These are phyloP conservation scores for Bubo bubo DNA, from an alignment of 2,113 vertebrate genomes.

Conservation along the genomic window DNA sequence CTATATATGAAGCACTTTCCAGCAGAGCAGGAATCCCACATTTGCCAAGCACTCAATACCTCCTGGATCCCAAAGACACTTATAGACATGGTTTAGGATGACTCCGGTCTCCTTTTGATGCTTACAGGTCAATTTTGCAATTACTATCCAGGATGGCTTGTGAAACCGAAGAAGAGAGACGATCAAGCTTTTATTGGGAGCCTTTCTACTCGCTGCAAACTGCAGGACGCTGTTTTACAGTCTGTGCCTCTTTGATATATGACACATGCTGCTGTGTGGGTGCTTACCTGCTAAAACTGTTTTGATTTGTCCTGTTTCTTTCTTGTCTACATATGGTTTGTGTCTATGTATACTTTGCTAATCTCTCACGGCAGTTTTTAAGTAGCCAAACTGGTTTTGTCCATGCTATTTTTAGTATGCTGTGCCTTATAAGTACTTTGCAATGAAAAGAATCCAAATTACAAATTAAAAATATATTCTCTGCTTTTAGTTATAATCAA, in stretches of 20 bases:
- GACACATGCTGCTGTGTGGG: conserved; percentile 44
- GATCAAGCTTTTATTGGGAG: conserved; percentile 53
- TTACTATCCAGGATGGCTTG: not conserved
- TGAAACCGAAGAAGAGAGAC: conserved; percentile 44
- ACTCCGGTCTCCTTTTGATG: conserved; percentile 24
- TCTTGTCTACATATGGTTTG: conserved; percentile 37
- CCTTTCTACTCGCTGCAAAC: conserved; percentile 20
- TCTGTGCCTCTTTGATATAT: conserved; percentile 60
- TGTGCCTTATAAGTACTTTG: not conserved
- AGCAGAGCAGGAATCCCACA: not conserved
- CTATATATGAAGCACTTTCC: not conserved
- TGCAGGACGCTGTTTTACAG: conserved; percentile 51
- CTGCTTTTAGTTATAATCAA: not conserved
- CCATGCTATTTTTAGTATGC: not conserved
- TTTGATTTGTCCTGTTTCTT: conserved; percentile 26
- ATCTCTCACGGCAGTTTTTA: conserved; percentile 12
- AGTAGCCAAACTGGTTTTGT: not conserved
- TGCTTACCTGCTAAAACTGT: conserved; percentile 49
- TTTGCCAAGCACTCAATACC: not conserved
- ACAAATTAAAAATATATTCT: not conserved
- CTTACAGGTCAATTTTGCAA: not conserved
- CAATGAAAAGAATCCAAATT: not conserved
- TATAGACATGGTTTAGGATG: not conserved
- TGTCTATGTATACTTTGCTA: not conserved
- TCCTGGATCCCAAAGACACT: not conserved